A percentile compares a stretch with the other conserved stretches of the same genome.
Evolutionary conservation across 1,140 invertebrate species (phyloP).

Genomic region (Heliconius eleuchia): DNA sequence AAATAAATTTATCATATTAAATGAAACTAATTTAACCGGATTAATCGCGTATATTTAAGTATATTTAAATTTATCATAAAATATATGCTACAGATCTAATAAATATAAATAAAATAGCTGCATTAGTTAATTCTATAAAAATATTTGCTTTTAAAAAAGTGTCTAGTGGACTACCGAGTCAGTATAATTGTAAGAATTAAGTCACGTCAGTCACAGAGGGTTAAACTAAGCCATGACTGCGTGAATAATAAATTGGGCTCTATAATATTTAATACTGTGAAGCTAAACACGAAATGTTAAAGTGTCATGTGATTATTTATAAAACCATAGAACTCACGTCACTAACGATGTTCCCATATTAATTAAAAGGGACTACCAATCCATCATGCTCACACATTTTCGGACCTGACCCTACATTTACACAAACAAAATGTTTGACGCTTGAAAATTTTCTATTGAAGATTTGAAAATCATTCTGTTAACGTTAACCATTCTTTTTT

Average conservation of each 20-base stretch:
- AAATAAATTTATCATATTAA: too few species aligned
- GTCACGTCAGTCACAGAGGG: too few species aligned
- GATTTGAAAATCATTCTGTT: not conserved
- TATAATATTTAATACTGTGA: not conserved
- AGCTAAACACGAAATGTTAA: not conserved
- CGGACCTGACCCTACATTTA: not conserved
- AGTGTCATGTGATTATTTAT: not conserved
- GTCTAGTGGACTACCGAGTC: too few species aligned
- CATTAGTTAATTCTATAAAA: too few species aligned
- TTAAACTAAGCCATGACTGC: not conserved
- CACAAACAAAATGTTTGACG: not conserved
- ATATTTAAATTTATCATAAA: too few species aligned
- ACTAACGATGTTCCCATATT: conserved; percentile 2
- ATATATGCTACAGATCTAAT: too few species aligned
- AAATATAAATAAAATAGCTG: too few species aligned
- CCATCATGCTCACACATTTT: not conserved
- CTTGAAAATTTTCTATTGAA: not conserved
- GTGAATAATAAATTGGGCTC: not conserved
- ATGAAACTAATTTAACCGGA: too few species aligned
- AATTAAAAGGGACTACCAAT: not conserved
- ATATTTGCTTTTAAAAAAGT: too few species aligned
- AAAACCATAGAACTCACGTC: not conserved
- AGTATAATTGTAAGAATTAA: too few species aligned
- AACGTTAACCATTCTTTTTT: too few species aligned
- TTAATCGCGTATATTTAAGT: too few species aligned